Conservation (phyloP, 1,140 invertebrate species). For the Artemia franciscana region DNA sequence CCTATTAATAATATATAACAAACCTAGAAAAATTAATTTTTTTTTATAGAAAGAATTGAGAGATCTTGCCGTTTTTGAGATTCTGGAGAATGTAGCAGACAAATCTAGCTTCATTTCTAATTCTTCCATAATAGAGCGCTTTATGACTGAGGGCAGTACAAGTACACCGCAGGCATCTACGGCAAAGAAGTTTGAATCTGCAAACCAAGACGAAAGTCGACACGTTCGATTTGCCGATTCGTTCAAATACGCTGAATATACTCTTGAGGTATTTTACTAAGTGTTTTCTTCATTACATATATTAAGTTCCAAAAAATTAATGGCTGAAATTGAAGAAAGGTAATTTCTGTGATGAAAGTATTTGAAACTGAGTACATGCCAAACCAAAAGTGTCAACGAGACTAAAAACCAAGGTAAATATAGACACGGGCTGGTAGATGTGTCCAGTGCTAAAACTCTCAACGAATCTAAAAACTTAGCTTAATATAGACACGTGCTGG, state of each 20-base stretch:
- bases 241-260: not conserved
- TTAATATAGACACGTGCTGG: too few relatives aligned
- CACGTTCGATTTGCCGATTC: not conserved
- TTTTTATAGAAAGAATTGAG: not conserved
- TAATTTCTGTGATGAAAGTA: too few relatives aligned
- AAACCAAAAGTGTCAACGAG: too few relatives aligned
- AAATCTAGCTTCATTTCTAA: not conserved
- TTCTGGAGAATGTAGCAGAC: not conserved
- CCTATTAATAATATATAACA: too few relatives aligned
- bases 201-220: not conserved
- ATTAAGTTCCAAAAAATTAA: too few relatives aligned
- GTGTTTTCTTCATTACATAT: too few relatives aligned
- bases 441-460: too few relatives aligned
- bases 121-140: not conserved
- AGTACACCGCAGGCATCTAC: not conserved
- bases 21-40: not conserved
- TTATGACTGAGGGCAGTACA: not conserved
- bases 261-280: not conserved
- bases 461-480: too few relatives aligned
- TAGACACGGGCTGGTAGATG: too few relatives aligned
- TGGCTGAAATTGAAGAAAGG: too few relatives aligned
- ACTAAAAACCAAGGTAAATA: too few relatives aligned
- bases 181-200: not conserved
- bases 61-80: not conserved
- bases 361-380: too few relatives aligned